phyloP scores from a whole-genome alignment of 2,888 invertebrate genomes.

The Aspidapion aeneum region DNA sequence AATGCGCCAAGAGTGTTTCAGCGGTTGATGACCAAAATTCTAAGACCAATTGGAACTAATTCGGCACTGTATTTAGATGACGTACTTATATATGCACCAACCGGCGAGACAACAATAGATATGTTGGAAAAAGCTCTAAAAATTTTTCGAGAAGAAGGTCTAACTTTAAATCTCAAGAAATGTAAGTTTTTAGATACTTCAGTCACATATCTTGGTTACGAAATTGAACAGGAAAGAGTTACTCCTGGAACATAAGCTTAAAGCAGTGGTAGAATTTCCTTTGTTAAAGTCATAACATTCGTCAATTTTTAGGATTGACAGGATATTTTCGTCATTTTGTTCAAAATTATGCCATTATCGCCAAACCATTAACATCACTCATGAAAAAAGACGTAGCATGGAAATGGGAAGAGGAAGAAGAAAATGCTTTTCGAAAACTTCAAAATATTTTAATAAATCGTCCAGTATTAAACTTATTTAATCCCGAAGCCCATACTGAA shows the following conservation, averaged over 20 bases:
- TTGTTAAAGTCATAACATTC: conserved; percentile 28
- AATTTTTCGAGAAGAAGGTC: conserved; percentile 20
- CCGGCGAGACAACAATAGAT: conserved; percentile 16
- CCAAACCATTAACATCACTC: conserved; percentile 29
- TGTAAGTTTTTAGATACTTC: conserved; percentile 19
- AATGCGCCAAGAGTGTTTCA: conserved; percentile 27
- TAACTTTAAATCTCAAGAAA: conserved; percentile 25
- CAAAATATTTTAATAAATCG: conserved; percentile 13
- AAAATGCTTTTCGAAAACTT: conserved; percentile 23
- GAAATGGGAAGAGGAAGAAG: conserved; percentile 20
- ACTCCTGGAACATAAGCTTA: conserved; percentile 31
- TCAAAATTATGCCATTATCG: conserved; percentile 27
- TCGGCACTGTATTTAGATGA: conserved; percentile 25
- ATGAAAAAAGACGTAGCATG: conserved; percentile 22
- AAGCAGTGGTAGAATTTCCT: conserved; percentile 30
- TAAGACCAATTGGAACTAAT: conserved; percentile 12
- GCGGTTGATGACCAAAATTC: conserved; percentile 24
- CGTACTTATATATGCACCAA: conserved; percentile 18
- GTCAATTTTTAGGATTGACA: conserved; percentile 35
- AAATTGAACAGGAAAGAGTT: conserved; percentile 21
- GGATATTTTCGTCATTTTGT: conserved; percentile 36
- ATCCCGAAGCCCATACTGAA: conserved; percentile 30
- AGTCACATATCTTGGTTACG: conserved; percentile 25
- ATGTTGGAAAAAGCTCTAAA: conserved; percentile 17
- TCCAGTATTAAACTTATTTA: conserved; percentile 27